Percentiles rank a stretch among this genome's conserved stretches.
These are phyloP conservation scores for Cosmopolites sordidus DNA, from an alignment of 2,888 invertebrate genomes.

Conservation along the genomic window DNA sequence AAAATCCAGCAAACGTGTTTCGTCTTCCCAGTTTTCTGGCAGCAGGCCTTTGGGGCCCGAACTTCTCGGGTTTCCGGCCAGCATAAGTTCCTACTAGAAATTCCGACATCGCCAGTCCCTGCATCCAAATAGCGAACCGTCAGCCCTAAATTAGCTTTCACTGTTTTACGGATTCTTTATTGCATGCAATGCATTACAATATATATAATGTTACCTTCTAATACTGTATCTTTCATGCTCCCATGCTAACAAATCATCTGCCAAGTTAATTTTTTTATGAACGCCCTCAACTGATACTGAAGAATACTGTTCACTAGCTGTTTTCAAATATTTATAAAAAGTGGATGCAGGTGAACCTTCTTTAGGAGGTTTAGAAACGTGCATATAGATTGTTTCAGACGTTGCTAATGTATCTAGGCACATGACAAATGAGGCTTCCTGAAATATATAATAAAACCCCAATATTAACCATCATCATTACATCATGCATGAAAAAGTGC, in stretches of 20 bases:
- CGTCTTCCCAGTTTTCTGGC: too few species aligned
- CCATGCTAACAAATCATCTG: conserved; percentile 89
- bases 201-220: conserved; percentile 45
- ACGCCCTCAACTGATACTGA: conserved; percentile 60
- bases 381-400: conserved; percentile 69
- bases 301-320: conserved; percentile 49
- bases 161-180: too few species aligned
- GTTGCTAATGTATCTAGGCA: conserved; percentile 81
- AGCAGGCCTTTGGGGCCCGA: too few species aligned
- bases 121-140: too few species aligned
- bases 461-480: conserved; percentile 4
- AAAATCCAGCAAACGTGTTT: too few species aligned
- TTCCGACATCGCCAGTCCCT: too few species aligned
- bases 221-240: conserved; percentile 97
- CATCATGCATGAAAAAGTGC: too few species aligned
- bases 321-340: conserved; percentile 62
- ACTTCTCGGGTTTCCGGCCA: too few species aligned
- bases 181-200: neutral
- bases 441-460: conserved; percentile 35
- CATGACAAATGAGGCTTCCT: conserved; percentile 86
- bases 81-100: too few species aligned
- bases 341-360: conserved; percentile 72
- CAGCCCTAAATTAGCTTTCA: too few species aligned
- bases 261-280: conserved; percentile 96
- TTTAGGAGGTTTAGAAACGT: conserved; percentile 94